Percentiles rank a stretch among this genome's conserved stretches.
Conservation (phyloP, 2,797 vertebrate species). For the Parauchenoglanis ngamensis region DNA sequence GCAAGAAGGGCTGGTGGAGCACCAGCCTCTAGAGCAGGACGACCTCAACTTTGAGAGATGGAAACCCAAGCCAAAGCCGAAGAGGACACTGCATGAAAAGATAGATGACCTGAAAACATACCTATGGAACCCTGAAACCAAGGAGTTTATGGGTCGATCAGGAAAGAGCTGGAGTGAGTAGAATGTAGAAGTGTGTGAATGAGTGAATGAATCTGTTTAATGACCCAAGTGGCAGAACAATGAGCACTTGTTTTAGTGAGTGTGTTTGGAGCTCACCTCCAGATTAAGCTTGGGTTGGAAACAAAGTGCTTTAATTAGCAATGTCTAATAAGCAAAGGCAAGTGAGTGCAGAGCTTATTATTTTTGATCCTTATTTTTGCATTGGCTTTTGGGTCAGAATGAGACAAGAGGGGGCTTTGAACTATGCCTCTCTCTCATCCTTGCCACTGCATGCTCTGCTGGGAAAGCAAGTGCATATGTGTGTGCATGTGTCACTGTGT, state of each 20-base stretch:
- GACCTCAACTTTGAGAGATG: slow-evolving; percentile 82
- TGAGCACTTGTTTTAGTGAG: slow-evolving; percentile 33
- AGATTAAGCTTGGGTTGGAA: slow-evolving; percentile 27
- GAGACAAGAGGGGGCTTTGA: slow-evolving; percentile 52
- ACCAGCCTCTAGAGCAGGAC: slow-evolving; percentile 79
- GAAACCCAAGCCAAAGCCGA: slow-evolving; percentile 78
- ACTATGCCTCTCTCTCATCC: slow-evolving; percentile 58
- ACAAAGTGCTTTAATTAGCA: slow-evolving; percentile 44
- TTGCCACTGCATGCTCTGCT: slow-evolving; percentile 55
- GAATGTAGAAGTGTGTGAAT: slow-evolving; percentile 22
- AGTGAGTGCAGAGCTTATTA: slow-evolving; percentile 54
- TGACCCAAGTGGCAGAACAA: slow-evolving; percentile 18
- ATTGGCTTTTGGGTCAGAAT: slow-evolving; percentile 48
- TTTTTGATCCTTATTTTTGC: slow-evolving; percentile 50
- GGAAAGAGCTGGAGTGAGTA: slow-evolving; percentile 96
- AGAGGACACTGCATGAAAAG: slow-evolving; percentile 83
- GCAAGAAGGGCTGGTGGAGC: slow-evolving; percentile 79
- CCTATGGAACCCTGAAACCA: slow-evolving; percentile 94
- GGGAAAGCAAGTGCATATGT: slow-evolving; percentile 54
- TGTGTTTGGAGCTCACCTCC: slow-evolving; percentile 28
- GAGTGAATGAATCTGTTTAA: slow-evolving; percentile 10
- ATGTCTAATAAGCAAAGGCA: slow-evolving; percentile 36
- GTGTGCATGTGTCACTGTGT: slow-evolving; percentile 52
- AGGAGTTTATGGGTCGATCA: slow-evolving; percentile 91
- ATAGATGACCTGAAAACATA: slow-evolving; percentile 84